These are phyloP conservation scores for Caenorhabditis inopinata DNA, from an alignment of 1,140 invertebrate genomes.

Conservation along the genomic window DNA sequence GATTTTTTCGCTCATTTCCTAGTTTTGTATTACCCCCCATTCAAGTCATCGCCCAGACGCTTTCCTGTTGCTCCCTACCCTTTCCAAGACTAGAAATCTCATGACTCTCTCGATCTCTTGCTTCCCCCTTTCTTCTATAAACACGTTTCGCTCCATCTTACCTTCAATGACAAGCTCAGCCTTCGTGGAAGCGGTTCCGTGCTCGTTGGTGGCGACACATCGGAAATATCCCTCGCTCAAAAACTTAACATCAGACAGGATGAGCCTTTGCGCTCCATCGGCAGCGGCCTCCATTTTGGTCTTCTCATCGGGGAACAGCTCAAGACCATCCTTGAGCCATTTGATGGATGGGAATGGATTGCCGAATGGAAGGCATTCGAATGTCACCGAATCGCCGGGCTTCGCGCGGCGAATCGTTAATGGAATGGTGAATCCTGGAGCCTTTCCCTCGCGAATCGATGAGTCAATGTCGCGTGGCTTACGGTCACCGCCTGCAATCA, in stretches of 20 bases:
- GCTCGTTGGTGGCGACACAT: constrained; percentile 65
- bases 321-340: constrained; percentile 58
- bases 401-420: constrained; percentile 54
- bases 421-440: constrained; percentile 64
- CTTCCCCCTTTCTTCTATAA: constrained; percentile 25
- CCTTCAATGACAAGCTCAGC: constrained; percentile 61
- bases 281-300: constrained; percentile 55
- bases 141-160: constrained; percentile 44
- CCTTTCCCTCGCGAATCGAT: constrained; percentile 54
- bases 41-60: constrained; percentile 25
- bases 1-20: neutral
- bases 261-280: constrained; percentile 62
- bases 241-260: constrained; percentile 58
- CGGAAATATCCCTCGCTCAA: constrained; percentile 55
- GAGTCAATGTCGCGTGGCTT: constrained; percentile 53
- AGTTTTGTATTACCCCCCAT: neutral
- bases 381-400: constrained; percentile 61
- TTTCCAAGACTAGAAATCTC: neutral
- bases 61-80: constrained; percentile 22
- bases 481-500: constrained; percentile 53
- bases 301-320: constrained; percentile 55
- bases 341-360: constrained; percentile 50
- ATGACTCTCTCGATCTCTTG: neutral
- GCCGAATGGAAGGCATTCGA: constrained; percentile 65
- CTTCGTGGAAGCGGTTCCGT: constrained; percentile 65